Evolutionary conservation across 1,140 invertebrate genomes (phyloP).

Genomic region (Harlomillsia oculata): DNA sequence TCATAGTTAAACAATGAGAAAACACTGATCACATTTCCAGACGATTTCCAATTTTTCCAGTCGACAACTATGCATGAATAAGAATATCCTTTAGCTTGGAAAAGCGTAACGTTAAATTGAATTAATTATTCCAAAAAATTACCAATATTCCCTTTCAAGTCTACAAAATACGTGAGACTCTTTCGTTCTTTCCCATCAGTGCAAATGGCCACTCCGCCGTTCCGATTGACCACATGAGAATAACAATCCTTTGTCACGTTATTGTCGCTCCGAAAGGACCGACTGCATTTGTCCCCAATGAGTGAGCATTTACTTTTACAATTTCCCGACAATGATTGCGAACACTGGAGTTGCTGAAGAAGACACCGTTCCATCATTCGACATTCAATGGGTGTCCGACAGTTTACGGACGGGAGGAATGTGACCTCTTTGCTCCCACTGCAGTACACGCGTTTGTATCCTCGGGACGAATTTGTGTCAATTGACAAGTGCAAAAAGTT

Average conservation of each 20-base stretch:
- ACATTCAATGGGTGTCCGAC: constrained; percentile 17
- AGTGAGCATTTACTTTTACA: too few species aligned
- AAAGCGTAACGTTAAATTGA: not conserved
- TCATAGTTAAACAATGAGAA: not conserved
- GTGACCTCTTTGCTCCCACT: not conserved
- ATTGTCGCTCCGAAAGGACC: not conserved
- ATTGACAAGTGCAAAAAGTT: too few species aligned
- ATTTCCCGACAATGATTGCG: too few species aligned
- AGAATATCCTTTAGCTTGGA: not conserved
- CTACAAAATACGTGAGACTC: constrained; percentile 8
- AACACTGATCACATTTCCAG: not conserved
- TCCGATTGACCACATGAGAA: not conserved
- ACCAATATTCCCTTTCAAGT: constrained; percentile 6
- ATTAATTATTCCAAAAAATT: not conserved
- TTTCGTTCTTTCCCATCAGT: not conserved
- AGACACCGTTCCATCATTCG: constrained; percentile 8
- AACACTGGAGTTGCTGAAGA: too few species aligned
- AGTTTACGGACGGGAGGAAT: constrained; percentile 4
- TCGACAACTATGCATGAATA: constrained; percentile 1
- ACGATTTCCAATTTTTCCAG: not conserved
- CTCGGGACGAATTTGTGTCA: too few species aligned
- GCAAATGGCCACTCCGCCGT: constrained; percentile 14
- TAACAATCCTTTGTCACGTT: not conserved
- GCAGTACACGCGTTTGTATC: too few species aligned
- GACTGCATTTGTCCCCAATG: too few species aligned